phyloP scores from a whole-genome alignment of 2,888 invertebrate genomes.

The Drosophila buzzatii region DNA sequence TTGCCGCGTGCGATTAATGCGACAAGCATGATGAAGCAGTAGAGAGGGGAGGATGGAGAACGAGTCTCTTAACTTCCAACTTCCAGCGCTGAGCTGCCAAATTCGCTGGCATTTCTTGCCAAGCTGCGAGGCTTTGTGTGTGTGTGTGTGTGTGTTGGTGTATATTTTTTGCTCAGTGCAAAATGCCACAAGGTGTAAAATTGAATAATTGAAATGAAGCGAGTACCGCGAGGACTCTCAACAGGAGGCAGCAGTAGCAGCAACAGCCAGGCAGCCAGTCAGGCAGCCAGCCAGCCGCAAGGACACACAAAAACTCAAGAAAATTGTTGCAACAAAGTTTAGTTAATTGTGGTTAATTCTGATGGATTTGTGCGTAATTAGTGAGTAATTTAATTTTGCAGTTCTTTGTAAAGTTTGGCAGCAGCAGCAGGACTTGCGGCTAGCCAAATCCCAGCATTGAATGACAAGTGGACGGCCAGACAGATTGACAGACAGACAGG shows the following conservation, averaged over 20 bases:
- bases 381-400: constrained; percentile 75
- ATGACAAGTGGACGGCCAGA: constrained; percentile 8
- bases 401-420: constrained; percentile 46
- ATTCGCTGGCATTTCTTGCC: constrained; percentile 62
- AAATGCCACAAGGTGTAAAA: constrained; percentile 83
- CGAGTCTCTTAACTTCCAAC: constrained; percentile 45
- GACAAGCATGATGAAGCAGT: constrained; percentile 42
- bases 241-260: constrained; percentile 24
- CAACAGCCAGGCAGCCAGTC: constrained; percentile 4
- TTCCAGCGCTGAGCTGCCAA: constrained; percentile 57
- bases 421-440: constrained; percentile 20
- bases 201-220: constrained; percentile 82
- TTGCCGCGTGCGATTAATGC: constrained; percentile 73
- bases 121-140: constrained; percentile 10
- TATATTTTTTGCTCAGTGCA: constrained; percentile 47
- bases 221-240: constrained; percentile 36
- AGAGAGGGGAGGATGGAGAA: constrained; percentile 15
- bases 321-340: constrained; percentile 72
- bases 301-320: constrained; percentile 38
- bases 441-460: constrained; percentile 13
- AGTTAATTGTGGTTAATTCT: constrained; percentile 83
- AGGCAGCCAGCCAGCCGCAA: constrained; percentile 31
- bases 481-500: constrained; percentile 15
- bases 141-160: constrained; percentile 23
- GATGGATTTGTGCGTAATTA: constrained; percentile 82